A percentile compares a stretch with the other conserved stretches of the same genome.
phyloP scores from a whole-genome alignment of 2,113 vertebrate genomes.

The Dromiciops gliroides region DNA sequence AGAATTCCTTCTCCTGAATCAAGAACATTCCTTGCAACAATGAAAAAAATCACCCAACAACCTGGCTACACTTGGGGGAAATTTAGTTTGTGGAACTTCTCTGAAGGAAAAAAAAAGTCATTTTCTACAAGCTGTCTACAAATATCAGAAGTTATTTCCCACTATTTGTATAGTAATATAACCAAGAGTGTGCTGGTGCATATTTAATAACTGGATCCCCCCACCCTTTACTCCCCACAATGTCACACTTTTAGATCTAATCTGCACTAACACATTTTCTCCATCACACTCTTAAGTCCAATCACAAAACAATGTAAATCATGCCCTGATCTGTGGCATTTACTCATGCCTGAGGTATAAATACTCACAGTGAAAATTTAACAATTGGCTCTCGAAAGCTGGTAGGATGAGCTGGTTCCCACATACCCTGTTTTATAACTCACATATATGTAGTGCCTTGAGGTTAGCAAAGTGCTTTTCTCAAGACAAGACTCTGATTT shows the following conservation, averaged over 20 bases:
- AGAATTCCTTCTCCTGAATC: background rate
- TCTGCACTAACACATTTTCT: background rate
- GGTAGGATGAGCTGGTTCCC: background rate
- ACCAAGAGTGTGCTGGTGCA: background rate
- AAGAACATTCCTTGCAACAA: background rate
- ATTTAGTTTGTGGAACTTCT: constrained; percentile 16
- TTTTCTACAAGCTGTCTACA: constrained; percentile 42
- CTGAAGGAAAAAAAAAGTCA: background rate
- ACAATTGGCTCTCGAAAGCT: background rate
- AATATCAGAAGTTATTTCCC: constrained; percentile 8
- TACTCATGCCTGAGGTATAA: background rate
- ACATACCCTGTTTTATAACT: background rate
- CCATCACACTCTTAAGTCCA: background rate
- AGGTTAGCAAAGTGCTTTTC: background rate
- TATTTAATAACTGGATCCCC: background rate
- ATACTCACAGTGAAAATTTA: background rate
- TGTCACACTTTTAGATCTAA: background rate
- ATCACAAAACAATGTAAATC: background rate
- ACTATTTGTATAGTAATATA: background rate
- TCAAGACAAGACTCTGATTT: background rate
- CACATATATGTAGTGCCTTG: background rate
- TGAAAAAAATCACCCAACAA: background rate
- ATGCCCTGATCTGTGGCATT: background rate
- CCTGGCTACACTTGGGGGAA: constrained; percentile 7
- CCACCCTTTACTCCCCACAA: background rate